Conservation (phyloP, 1,140 invertebrate species). For the Drosophila grimshawi region DNA sequence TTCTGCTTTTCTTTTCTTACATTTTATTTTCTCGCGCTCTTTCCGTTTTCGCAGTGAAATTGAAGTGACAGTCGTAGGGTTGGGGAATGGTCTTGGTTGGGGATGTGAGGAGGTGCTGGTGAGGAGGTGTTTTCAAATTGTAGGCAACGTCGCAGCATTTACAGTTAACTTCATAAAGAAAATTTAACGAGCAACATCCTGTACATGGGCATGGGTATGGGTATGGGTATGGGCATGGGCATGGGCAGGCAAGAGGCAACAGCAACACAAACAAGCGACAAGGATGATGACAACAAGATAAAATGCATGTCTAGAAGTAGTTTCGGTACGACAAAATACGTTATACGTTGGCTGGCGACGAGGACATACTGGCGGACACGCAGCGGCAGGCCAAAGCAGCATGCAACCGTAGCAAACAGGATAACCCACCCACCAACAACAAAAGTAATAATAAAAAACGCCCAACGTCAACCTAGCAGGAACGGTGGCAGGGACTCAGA, state of each 20-base stretch:
- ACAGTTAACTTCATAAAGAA: constrained; percentile 82
- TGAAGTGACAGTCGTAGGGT: constrained; percentile 48
- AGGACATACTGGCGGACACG: constrained; percentile 30
- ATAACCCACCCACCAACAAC: constrained; percentile 44
- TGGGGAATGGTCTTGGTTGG: background rate
- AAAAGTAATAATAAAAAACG: background rate
- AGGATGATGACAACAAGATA: constrained; percentile 79
- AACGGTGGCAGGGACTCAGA: too few relatives aligned
- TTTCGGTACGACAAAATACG: constrained; percentile 67
- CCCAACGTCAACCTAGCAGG: too few relatives aligned
- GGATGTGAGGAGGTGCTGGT: background rate
- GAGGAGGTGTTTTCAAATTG: background rate
- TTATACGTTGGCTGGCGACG: constrained; percentile 47
- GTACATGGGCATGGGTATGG: constrained; percentile 46
- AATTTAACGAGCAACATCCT: constrained; percentile 82
- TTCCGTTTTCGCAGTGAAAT: constrained; percentile 59
- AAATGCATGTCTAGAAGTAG: constrained; percentile 67
- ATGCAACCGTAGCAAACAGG: constrained; percentile 73
- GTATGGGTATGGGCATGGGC: background rate
- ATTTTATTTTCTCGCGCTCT: constrained; percentile 64
- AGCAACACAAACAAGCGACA: constrained; percentile 27
- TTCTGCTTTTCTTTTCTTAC: constrained; percentile 26
- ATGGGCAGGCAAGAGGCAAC: background rate
- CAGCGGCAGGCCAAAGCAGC: constrained; percentile 17
- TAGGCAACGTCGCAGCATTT: constrained; percentile 68